Evolutionary conservation across 2,113 vertebrate species (phyloP).

Genomic region (Ailuropoda melanoleuca): DNA sequence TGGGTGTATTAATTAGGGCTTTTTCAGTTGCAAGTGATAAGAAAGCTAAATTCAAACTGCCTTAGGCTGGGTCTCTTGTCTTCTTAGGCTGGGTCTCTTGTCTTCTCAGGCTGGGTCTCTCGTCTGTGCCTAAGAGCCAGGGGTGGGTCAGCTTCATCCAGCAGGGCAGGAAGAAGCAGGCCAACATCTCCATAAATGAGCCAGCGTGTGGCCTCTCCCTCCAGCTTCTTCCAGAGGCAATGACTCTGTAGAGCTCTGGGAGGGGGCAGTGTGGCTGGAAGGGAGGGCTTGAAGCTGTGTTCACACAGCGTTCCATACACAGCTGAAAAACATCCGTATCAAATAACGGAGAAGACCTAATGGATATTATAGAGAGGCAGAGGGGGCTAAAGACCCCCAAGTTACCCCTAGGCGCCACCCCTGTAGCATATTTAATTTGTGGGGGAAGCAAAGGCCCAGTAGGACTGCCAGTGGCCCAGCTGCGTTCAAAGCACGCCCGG

Average conservation of each 20-base stretch:
- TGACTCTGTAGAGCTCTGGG: neutral
- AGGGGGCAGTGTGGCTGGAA: neutral
- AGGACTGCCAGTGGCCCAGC: neutral
- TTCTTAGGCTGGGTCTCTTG: neutral
- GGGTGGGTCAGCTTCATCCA: neutral
- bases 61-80: neutral
- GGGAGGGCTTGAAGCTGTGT: neutral
- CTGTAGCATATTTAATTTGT: constrained; percentile 9
- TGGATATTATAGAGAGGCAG: neutral
- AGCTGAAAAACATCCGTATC: neutral
- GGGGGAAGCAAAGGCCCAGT: neutral
- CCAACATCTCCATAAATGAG: neutral
- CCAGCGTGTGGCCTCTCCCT: neutral
- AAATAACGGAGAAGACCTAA: neutral
- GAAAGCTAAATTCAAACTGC: constrained; percentile 15
- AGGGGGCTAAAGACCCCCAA: neutral
- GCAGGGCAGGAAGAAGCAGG: neutral
- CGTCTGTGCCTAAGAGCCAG: neutral
- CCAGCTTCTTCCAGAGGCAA: neutral
- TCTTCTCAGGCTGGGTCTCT: neutral
- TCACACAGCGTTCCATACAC: neutral
- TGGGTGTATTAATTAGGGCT: neutral
- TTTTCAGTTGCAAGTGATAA: neutral
- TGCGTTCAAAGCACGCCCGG: neutral
- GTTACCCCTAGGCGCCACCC: neutral